Evolutionary conservation across 1,140 invertebrate species (phyloP).

Genomic region (Ladona fulva): DNA sequence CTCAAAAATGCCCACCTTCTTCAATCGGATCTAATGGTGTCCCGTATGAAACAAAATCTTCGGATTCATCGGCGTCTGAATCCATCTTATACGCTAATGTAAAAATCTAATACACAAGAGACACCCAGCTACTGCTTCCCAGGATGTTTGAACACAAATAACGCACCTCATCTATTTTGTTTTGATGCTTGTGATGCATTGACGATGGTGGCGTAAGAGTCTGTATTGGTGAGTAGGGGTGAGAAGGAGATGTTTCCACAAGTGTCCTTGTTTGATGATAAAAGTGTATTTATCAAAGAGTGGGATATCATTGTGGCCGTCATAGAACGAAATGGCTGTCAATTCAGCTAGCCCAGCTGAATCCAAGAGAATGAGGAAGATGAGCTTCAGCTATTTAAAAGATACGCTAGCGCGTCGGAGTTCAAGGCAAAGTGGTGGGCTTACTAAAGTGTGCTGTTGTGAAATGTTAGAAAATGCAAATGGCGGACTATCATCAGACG

Average conservation of each 20-base stretch:
- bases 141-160: no score
- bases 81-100: not conserved
- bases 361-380: not conserved
- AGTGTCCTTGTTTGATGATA: conserved; percentile 5
- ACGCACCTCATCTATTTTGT: no score
- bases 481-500: conserved; percentile 1
- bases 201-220: no score
- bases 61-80: not conserved
- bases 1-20: not conserved
- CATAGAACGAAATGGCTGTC: not conserved
- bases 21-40: not conserved
- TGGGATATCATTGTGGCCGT: not conserved
- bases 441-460: conserved; percentile 9
- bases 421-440: not conserved
- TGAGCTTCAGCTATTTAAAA: conserved; percentile 14
- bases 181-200: no score
- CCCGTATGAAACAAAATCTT: not conserved
- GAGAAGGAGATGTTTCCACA: not conserved
- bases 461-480: conserved; percentile 16
- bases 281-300: not conserved
- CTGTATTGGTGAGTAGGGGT: not conserved
- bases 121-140: no score
- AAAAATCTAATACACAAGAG: no score
- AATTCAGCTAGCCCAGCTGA: not conserved
- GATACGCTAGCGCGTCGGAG: conserved; percentile 2